Conservation (phyloP, 1,140 invertebrate genomes). For the Thereuonema tuberculata region DNA sequence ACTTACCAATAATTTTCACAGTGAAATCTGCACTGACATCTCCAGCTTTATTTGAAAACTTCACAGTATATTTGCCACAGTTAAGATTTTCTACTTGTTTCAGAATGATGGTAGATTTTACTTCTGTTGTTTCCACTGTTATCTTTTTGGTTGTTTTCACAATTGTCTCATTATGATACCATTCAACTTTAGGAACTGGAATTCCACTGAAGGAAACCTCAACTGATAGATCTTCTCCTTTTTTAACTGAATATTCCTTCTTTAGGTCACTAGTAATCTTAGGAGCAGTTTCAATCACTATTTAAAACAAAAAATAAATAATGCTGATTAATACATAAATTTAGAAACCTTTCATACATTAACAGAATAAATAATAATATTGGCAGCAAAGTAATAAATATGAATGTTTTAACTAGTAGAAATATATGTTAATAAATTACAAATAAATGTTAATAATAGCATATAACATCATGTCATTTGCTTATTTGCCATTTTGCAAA, state of each 20-base stretch:
- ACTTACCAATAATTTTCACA: constrained; percentile 54
- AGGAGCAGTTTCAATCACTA: constrained; percentile 52
- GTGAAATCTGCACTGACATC: constrained; percentile 49
- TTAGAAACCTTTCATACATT: constrained; percentile 23
- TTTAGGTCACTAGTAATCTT: constrained; percentile 44
- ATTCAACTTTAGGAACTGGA: constrained; percentile 55
- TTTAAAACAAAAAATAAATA: too few relatives aligned
- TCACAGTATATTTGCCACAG: constrained; percentile 53
- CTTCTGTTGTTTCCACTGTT: constrained; percentile 41
- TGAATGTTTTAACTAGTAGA: background rate
- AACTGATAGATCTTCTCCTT: constrained; percentile 51
- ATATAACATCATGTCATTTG: too few relatives aligned
- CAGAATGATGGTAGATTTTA: constrained; percentile 52
- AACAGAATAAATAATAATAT: too few relatives aligned
- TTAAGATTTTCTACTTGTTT: constrained; percentile 56
- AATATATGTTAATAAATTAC: background rate
- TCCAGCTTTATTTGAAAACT: constrained; percentile 55
- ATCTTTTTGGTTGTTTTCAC: constrained; percentile 35
- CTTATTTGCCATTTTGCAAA: too few relatives aligned
- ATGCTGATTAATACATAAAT: too few relatives aligned
- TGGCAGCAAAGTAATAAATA: too few relatives aligned
- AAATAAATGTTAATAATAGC: background rate
- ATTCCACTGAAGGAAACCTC: constrained; percentile 53
- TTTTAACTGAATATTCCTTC: constrained; percentile 50
- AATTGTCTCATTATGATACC: constrained; percentile 53